Evolutionary conservation across 92 coral and sea anemone species (phyloP), one percentile per base, ranked within the genome.

Genomic region (Porites lobata): DNA sequence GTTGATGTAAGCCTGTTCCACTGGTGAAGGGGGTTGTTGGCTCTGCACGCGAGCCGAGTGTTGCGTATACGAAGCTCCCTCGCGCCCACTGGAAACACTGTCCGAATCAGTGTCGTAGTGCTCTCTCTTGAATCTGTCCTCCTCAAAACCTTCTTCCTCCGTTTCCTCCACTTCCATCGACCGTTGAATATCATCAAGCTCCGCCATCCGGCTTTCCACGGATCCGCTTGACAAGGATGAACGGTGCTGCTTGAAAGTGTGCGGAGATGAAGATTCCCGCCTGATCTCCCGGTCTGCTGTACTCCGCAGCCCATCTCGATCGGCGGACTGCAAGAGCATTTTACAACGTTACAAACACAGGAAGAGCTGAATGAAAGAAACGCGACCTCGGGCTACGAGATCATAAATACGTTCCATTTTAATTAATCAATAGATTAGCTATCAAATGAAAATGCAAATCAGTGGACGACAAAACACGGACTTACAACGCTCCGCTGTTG

Each of bases 121-220:
- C 86, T 93, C 95, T 68, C 96, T 80, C 62, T 87, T 94, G 71
- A 90, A 93, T 83, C 95, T 91, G 53, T 87, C 91, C 79, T 84
- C 90, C 22, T 91, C 96, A 75, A 90, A 95, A 75, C 86, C 90
- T 78, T 85, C 92, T 63, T 96, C 99, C 82, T 93, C 96, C 71
- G 92, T 85, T 69, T 98, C 99, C 78, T 87, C 94, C 38, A 86
- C 98, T 82, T 92, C 98, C 98, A 98, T 98, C 62, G 99, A 98
- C 69, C 98, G 93, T 58, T 98, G 99, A 66, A 98, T 91, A 85
- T 96, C 98, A 67, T 98, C 99, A 67, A 98, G 86, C 86, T 98
- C 99, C 32, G 99, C 99, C 99, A 98, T 98, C 92, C 99, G 87
- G 92, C 98, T 95, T 58, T 95, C 98, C 77, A 93, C 96, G 50